Evolutionary conservation across 2,888 invertebrate genomes (phyloP), one percentile per base, ranked within the genome.

Genomic region (Meta bourneti): DNA sequence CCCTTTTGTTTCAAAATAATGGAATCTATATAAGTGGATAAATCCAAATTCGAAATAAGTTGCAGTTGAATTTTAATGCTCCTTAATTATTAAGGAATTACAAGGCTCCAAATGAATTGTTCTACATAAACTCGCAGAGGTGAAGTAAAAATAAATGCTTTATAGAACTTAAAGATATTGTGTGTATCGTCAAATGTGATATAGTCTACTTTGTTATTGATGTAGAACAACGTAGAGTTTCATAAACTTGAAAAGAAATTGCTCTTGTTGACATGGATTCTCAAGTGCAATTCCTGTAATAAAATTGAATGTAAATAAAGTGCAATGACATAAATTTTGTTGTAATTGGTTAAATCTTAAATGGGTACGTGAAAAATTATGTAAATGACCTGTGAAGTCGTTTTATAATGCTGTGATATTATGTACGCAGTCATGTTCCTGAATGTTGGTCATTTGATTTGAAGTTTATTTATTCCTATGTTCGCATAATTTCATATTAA

Each of bases 401-500:
- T 91, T 91, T 91, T 91, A 78, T 85, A 86, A 91, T 69, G 70
- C 90, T 91, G 90, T 91, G 90, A 91, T 91, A 91, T 90, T 91
- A 77, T 91, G 86, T 91, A 54, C 77, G 85, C 86, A 91, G 90
- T 91, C 86, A 86, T 91, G 90, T 91, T 91, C 90, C 90, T 91
- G 90, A 82, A 85, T 86, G 75, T 86, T 90, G 69, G 54, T 79
- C n/a, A 52, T 87, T 79, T 80, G 34, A 48, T 87, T 78, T 80
- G 20, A 48, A n/a, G 77, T 49, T 49, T 77, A 51, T 77, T 77
- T 34, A 34, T 34, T 48, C n/a, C 49, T 77, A 51, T 77, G n/a
- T n/a, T 16, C 49, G 11, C 48, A 77, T 61, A 49, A 49, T 74
- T 74, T 77, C 51, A 49, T 51, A n/a, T 49, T 61, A 74, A 8